Evolutionary conservation across 2,113 vertebrate genomes (phyloP).

Genomic region (Engraulis encrasicolus): DNA sequence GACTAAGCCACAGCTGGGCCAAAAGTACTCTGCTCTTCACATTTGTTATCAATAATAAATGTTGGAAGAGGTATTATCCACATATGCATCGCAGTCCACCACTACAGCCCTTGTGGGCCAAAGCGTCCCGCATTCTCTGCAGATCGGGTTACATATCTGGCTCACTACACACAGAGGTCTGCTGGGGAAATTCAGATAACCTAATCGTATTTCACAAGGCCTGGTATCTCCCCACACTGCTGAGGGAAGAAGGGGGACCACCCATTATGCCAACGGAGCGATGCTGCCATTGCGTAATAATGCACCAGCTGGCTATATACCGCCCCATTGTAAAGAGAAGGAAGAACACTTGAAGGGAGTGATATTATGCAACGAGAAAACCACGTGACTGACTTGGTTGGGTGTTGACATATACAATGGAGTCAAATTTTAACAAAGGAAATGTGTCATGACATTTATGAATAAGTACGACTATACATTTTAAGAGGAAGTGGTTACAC

Average conservation of each 20-base stretch:
- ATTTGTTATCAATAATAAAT: neutral
- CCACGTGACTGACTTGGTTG: neutral
- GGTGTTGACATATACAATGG: neutral
- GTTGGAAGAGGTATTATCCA: neutral
- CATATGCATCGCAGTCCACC: neutral
- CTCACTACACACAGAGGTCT: neutral
- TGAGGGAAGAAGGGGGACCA: neutral
- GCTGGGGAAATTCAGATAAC: neutral
- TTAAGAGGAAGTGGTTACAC: neutral
- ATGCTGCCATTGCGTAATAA: slow-evolving; percentile 4
- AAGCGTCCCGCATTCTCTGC: neutral
- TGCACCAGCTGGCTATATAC: neutral
- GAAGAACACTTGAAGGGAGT: neutral
- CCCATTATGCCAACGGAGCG: neutral
- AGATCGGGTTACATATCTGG: neutral
- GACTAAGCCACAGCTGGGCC: too few relatives aligned
- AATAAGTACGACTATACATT: neutral
- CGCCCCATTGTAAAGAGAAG: neutral
- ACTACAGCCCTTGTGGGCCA: neutral
- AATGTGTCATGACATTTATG: neutral
- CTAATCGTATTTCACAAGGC: neutral
- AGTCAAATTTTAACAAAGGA: neutral
- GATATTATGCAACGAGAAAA: neutral
- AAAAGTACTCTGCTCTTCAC: too few relatives aligned
- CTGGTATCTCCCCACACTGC: neutral